These are phyloP conservation scores for Xenopus laevis DNA, from an alignment of 2,113 vertebrate genomes.

Conservation along the genomic window DNA sequence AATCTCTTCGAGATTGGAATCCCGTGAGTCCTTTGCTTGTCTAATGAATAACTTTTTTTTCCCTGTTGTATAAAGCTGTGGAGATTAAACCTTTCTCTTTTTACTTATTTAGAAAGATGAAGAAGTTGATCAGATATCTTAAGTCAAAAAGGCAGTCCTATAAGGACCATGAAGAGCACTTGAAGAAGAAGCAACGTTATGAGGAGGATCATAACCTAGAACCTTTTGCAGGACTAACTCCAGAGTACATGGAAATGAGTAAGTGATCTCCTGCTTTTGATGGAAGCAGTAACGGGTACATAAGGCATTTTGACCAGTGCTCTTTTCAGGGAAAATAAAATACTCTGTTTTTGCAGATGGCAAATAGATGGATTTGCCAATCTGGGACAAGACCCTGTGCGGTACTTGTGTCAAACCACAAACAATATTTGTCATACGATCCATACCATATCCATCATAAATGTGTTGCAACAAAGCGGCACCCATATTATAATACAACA, in stretches of 20 bases:
- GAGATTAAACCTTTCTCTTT: background rate
- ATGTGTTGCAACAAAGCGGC: too few species aligned
- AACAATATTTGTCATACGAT: too few species aligned
- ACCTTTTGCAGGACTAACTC: conserved; percentile 86
- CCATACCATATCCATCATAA: too few species aligned
- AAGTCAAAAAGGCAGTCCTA: conserved; percentile 70
- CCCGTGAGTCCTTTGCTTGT: conserved; percentile 75
- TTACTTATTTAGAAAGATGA: conserved; percentile 77
- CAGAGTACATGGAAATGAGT: conserved; percentile 99
- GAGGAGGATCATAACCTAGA: conserved; percentile 87
- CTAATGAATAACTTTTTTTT: background rate
- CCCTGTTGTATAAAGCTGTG: background rate
- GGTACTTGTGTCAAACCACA: too few species aligned
- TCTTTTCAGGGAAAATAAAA: too few species aligned
- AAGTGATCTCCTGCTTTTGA: conserved; percentile 58
- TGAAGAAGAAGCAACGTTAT: conserved; percentile 72
- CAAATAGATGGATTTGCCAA: too few species aligned
- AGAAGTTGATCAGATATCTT: conserved; percentile 81
- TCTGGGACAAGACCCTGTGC: too few species aligned
- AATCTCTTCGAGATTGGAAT: conserved; percentile 96
- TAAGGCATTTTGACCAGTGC: too few species aligned
- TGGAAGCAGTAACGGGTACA: too few species aligned
- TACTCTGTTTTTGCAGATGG: too few species aligned
- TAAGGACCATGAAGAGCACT: conserved; percentile 67
- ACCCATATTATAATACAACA: too few species aligned